Conservation (phyloP, 2,113 vertebrate species). For the Xenus cinereus region DNA sequence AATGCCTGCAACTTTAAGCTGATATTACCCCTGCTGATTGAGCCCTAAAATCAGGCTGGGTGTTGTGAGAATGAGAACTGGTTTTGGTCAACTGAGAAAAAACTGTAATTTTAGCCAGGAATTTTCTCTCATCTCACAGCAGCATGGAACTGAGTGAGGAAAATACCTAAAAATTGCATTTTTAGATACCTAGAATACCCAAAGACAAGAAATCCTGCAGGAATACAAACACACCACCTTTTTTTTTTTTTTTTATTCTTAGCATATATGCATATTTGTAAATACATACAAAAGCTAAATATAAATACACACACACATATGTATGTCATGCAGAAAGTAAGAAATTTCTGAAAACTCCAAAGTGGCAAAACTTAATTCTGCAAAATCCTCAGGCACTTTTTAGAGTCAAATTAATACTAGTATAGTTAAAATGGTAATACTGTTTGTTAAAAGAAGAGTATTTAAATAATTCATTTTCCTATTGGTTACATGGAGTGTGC, state of each 20-base stretch:
- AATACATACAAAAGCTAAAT: background rate
- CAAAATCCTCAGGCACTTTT: slow-evolving; percentile 3
- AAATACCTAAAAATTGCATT: background rate
- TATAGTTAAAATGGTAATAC: slow-evolving; percentile 27
- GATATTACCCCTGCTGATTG: background rate
- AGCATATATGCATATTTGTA: background rate
- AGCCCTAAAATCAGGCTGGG: background rate
- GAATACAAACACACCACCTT: background rate
- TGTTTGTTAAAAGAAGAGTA: slow-evolving; percentile 25
- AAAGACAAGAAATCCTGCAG: background rate
- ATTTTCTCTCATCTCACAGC: background rate
- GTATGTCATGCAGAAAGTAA: fast-evolving
- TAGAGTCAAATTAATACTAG: background rate
- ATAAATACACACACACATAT: fast-evolving
- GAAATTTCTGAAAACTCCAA: background rate
- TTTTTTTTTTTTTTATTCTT: background rate
- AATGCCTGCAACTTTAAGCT: background rate
- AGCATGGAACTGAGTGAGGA: background rate
- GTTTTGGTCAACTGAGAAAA: background rate
- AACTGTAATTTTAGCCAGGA: background rate
- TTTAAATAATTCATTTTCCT: slow-evolving; percentile 50
- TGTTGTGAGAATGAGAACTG: background rate
- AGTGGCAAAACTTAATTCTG: background rate
- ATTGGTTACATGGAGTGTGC: background rate
- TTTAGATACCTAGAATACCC: background rate